These are phyloP conservation scores for Horisme vitalbata DNA, from an alignment of 2,888 invertebrate species.

Conservation along the genomic window DNA sequence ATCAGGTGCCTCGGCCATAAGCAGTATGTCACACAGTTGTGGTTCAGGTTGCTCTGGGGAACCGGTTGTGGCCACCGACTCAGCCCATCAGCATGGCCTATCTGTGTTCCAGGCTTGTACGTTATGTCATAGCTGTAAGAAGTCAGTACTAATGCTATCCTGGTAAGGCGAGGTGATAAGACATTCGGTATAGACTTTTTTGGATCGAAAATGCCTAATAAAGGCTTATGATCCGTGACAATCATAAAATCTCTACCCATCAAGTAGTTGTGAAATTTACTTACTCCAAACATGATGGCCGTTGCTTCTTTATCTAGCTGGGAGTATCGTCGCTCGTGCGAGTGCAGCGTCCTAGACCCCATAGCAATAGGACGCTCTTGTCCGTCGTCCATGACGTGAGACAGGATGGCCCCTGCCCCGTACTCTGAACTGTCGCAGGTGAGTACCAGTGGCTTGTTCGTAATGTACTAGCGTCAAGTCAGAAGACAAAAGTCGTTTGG, in stretches of 20 bases:
- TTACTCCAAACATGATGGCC: background rate
- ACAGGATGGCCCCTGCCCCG: background rate
- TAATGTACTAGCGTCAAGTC: background rate
- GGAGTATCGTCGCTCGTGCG: too few relatives aligned
- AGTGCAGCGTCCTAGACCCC: too few relatives aligned
- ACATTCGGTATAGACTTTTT: constrained; percentile 1
- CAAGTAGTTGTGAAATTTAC: background rate
- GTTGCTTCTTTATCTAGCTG: too few relatives aligned
- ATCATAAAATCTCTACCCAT: background rate
- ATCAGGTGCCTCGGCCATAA: background rate
- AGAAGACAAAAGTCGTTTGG: background rate
- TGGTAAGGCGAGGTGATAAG: background rate
- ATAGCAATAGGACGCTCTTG: too few relatives aligned
- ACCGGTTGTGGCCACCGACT: background rate
- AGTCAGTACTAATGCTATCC: background rate
- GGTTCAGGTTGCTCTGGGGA: constrained; percentile 6
- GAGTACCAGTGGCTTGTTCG: background rate
- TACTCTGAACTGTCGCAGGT: background rate
- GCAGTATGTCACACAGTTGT: constrained; percentile 5
- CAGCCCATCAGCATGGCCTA: background rate
- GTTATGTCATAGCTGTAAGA: background rate
- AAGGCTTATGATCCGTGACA: background rate
- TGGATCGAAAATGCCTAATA: background rate
- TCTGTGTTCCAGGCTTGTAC: background rate
- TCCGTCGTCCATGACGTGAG: background rate